phyloP scores from a whole-genome alignment of 2,888 invertebrate genomes.

The Chalcosyrphus nemorum region DNA sequence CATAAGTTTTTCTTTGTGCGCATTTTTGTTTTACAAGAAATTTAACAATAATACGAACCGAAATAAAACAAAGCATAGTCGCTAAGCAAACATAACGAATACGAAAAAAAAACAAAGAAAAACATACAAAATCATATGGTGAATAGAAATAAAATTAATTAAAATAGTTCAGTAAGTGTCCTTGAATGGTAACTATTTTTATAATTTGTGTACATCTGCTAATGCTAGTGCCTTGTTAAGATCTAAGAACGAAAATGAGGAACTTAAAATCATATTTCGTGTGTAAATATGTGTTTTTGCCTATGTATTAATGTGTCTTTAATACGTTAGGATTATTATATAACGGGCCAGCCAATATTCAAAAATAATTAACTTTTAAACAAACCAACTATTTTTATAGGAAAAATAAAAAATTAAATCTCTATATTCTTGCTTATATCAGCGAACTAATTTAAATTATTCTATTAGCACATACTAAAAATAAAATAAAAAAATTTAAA shows the following conservation, averaged over 20 bases:
- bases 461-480: slow-evolving; percentile 50
- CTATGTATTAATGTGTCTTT: slow-evolving; percentile 51
- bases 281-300: slow-evolving; percentile 49
- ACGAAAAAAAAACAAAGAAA: neutral
- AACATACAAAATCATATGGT: slow-evolving; percentile 5
- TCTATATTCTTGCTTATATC: slow-evolving; percentile 50
- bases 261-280: slow-evolving; percentile 13
- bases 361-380: neutral
- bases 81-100: slow-evolving; percentile 28
- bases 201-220: slow-evolving; percentile 7
- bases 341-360: slow-evolving; percentile 62
- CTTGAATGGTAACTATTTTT: neutral
- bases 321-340: slow-evolving; percentile 21
- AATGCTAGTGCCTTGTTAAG: slow-evolving; percentile 34
- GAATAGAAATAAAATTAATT: neutral
- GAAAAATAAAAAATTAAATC: slow-evolving; percentile 24
- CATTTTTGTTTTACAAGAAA: slow-evolving; percentile 17
- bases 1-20: neutral
- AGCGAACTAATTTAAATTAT: slow-evolving; percentile 35
- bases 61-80: slow-evolving; percentile 15
- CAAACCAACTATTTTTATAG: slow-evolving; percentile 38
- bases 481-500: neutral
- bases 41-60: neutral
- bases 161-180: slow-evolving; percentile 21
- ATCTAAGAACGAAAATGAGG: slow-evolving; percentile 14